Evolutionary conservation across 2,113 vertebrate genomes (phyloP).

Genomic region (Mirounga angustirostris): DNA sequence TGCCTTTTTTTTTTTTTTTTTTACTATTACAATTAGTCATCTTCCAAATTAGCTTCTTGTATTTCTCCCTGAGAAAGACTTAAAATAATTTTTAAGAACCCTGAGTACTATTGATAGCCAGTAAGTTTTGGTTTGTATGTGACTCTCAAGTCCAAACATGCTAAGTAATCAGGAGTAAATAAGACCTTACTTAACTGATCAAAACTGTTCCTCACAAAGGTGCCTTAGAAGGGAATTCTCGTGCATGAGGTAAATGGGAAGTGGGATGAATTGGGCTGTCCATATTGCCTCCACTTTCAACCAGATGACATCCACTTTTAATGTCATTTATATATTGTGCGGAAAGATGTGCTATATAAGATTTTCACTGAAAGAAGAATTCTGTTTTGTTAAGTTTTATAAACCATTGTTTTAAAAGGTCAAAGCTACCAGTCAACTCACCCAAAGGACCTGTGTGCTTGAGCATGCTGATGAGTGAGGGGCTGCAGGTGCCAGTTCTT

Average conservation of each 20-base stretch:
- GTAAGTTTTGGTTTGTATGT: not conserved
- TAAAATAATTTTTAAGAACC: not conserved
- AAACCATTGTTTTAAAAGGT: conserved; percentile 17
- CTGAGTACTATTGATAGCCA: not conserved
- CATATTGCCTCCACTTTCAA: not conserved
- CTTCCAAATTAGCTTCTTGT: conserved; percentile 4
- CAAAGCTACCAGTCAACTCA: not conserved
- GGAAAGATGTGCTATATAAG: not conserved
- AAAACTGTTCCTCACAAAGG: not conserved
- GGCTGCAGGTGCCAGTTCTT: not conserved
- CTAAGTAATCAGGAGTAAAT: conserved; percentile 19
- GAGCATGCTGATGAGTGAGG: not conserved
- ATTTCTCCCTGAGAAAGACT: conserved; percentile 36
- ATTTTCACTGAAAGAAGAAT: conserved; percentile 1
- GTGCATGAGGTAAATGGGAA: not conserved
- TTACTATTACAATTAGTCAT: conserved; percentile 9
- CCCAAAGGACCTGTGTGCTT: not conserved
- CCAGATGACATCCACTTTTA: conserved; percentile 2
- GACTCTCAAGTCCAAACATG: not conserved
- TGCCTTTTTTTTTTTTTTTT: not conserved
- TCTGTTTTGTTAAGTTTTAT: not conserved
- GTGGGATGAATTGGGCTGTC: not conserved
- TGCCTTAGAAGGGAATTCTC: not conserved
- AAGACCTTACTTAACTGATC: conserved; percentile 10
- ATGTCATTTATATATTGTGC: not conserved